A percentile compares a stretch with the other conserved stretches of the same genome.
phyloP scores from a whole-genome alignment of 2,888 invertebrate genomes.

The Leptopilina drosophilae region DNA sequence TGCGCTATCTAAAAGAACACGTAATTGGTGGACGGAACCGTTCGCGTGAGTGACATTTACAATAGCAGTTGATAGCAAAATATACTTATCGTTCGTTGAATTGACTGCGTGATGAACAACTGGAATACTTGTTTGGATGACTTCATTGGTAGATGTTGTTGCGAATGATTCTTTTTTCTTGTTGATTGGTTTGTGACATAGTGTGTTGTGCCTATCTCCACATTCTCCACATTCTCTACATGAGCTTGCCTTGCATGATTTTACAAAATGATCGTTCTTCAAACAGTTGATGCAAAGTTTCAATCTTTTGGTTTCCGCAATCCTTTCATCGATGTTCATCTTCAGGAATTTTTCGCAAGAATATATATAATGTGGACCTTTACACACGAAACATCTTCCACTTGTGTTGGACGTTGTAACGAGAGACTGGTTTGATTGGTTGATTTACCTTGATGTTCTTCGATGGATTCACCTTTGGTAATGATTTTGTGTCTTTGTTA shows the following conservation, averaged over 20 bases:
- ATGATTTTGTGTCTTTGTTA: too few species aligned
- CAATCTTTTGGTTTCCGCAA: conserved; percentile 42
- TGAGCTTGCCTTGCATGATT: conserved; percentile 44
- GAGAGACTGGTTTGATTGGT: too few species aligned
- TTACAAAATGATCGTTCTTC: conserved; percentile 43
- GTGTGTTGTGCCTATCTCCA: conserved; percentile 46
- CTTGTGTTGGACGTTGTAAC: too few species aligned
- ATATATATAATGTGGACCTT: conserved; percentile 46
- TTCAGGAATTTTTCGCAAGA: conserved; percentile 44
- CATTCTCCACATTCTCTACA: conserved; percentile 36
- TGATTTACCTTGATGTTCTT: too few species aligned
- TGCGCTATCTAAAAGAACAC: conserved; percentile 50
- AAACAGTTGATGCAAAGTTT: too few species aligned
- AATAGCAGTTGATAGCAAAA: conserved; percentile 47
- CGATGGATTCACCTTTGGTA: too few species aligned
- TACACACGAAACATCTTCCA: conserved; percentile 17
- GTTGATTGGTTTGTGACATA: conserved; percentile 41
- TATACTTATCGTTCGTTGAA: not conserved
- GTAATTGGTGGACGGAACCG: conserved; percentile 36
- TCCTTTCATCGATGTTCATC: conserved; percentile 22
- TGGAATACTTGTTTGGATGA: not conserved
- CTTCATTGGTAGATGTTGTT: too few species aligned
- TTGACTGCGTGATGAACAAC: not conserved
- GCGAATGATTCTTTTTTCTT: conserved; percentile 6
- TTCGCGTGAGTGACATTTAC: conserved; percentile 40